Conservation (phyloP, 2,888 invertebrate genomes). For the Tolmerus cingulatus region DNA sequence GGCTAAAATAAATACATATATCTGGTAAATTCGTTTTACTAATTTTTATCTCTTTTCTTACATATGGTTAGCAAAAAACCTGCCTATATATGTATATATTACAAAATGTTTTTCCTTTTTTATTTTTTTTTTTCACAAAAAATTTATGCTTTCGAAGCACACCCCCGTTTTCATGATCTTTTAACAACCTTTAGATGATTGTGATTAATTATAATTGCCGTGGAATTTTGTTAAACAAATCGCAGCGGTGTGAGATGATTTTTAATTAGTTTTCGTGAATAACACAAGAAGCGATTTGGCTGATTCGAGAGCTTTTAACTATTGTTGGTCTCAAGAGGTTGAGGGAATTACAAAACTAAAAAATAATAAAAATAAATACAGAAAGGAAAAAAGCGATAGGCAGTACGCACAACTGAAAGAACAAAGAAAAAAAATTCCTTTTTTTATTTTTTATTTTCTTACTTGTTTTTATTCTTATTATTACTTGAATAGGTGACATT, state of each 20-base stretch:
- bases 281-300: neutral
- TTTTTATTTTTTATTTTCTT: neutral
- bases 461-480: neutral
- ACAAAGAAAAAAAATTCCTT: neutral
- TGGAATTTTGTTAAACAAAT: slow-evolving; percentile 41
- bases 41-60: neutral
- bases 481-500: slow-evolving; percentile 20
- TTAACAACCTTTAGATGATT: neutral
- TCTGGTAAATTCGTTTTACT: neutral
- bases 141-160: neutral
- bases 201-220: slow-evolving; percentile 41
- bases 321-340: neutral
- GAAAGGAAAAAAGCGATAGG: neutral
- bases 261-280: slow-evolving; percentile 32
- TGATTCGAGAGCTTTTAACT: neutral
- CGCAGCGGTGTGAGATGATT: slow-evolving; percentile 32
- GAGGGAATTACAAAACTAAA: neutral
- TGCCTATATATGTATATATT: neutral
- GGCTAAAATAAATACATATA: neutral
- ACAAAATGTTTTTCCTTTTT: too few species aligned
- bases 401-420: neutral
- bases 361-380: neutral
- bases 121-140: neutral
- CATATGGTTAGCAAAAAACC: neutral
- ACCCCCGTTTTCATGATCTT: neutral